Percentiles rank a stretch among this genome's conserved stretches.
phyloP scores from a whole-genome alignment of 2,113 vertebrate genomes.

The Sclerurus mexicanus region DNA sequence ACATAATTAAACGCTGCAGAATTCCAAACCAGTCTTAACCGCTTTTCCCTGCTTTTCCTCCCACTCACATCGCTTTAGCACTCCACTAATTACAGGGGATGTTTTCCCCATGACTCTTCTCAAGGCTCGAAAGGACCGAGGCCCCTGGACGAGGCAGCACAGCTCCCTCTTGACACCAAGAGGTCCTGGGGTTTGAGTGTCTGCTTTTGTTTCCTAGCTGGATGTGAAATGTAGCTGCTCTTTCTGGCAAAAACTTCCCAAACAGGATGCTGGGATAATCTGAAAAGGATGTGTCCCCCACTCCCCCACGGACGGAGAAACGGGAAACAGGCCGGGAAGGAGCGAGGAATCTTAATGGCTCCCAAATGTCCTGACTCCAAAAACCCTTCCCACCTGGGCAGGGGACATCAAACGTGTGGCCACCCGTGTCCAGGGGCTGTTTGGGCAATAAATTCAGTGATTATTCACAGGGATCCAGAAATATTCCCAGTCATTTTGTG shows the following conservation, averaged over 20 bases:
- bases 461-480: neutral
- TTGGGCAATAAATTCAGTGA: fast-evolving
- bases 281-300: neutral
- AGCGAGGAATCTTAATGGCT: neutral
- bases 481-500: neutral
- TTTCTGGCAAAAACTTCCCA: neutral
- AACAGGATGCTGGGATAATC: constrained; percentile 26
- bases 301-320: neutral
- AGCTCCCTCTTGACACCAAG: neutral
- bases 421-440: neutral
- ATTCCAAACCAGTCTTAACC: neutral
- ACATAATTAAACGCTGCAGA: neutral
- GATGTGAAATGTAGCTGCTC: neutral
- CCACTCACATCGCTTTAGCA: neutral
- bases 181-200: neutral
- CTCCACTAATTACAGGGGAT: neutral
- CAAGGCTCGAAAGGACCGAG: neutral
- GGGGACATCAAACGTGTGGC: neutral
- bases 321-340: neutral
- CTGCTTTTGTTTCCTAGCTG: neutral
- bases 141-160: neutral
- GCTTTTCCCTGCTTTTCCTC: neutral
- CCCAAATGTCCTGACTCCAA: neutral
- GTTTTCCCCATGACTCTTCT: neutral
- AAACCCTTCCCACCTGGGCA: neutral